These are phyloP conservation scores for Crotophaga sulcirostris DNA, from an alignment of 2,113 vertebrate species.

Conservation along the genomic window DNA sequence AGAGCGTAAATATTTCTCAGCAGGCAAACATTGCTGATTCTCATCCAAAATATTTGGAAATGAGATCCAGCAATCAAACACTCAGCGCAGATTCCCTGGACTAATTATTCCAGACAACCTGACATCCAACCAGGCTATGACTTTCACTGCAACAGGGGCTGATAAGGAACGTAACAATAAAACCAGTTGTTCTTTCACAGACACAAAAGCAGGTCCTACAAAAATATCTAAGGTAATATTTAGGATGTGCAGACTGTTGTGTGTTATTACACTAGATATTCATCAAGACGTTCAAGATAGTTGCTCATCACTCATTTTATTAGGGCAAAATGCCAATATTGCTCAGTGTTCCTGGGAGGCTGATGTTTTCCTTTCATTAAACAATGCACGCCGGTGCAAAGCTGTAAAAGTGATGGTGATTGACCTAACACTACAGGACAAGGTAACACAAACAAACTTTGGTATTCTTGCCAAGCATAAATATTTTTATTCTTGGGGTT, in stretches of 20 bases:
- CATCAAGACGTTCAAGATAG: background rate
- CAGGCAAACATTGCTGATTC: background rate
- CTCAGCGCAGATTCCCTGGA: background rate
- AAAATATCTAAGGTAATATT: background rate
- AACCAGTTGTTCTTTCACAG: background rate
- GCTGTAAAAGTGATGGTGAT: constrained; percentile 36
- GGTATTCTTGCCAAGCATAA: constrained; percentile 42
- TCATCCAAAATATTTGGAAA: background rate
- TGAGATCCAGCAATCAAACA: background rate
- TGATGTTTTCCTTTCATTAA: constrained; percentile 32
- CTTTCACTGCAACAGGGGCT: background rate
- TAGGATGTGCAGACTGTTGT: background rate
- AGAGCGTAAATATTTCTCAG: background rate
- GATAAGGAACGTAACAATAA: background rate
- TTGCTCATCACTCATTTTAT: background rate
- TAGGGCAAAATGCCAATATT: background rate
- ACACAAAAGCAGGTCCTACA: background rate
- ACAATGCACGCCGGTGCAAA: constrained; percentile 16
- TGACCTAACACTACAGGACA: constrained; percentile 22
- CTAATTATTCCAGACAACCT: background rate
- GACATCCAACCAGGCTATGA: background rate
- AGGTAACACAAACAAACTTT: constrained; percentile 53
- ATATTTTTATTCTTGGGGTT: constrained; percentile 62
- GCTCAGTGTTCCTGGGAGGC: background rate
- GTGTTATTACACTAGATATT: background rate